Evolutionary conservation across 2,797 vertebrate genomes (phyloP).

Genomic region (Protosalanx chinensis): DNA sequence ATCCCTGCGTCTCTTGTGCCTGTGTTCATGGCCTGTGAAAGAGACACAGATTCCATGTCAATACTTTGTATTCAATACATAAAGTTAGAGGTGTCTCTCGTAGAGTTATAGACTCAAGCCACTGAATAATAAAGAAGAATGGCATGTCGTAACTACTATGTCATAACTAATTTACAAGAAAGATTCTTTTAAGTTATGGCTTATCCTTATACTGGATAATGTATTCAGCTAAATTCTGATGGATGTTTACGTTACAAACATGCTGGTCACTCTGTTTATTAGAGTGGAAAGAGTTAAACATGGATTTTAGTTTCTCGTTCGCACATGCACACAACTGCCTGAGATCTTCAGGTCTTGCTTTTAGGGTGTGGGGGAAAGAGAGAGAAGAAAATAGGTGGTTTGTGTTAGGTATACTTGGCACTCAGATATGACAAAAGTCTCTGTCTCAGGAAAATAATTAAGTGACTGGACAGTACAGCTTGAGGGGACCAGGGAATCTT

Average conservation of each 20-base stretch:
- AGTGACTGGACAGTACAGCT: constrained; percentile 25
- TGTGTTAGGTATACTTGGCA: constrained; percentile 70
- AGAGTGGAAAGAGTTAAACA: constrained; percentile 55
- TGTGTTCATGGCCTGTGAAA: constrained; percentile 76
- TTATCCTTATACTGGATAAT: background rate
- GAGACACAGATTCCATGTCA: background rate
- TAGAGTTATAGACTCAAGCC: background rate
- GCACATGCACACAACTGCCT: background rate
- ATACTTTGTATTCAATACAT: background rate
- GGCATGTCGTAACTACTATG: background rate
- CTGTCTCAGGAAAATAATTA: constrained; percentile 44
- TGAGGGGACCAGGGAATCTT: background rate
- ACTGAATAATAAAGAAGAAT: background rate
- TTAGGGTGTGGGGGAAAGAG: background rate
- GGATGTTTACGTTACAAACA: constrained; percentile 43
- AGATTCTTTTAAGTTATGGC: background rate
- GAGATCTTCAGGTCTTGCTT: constrained; percentile 9
- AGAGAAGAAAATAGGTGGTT: constrained; percentile 54
- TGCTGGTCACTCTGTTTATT: constrained; percentile 50
- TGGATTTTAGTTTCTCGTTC: constrained; percentile 34
- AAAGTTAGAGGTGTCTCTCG: background rate
- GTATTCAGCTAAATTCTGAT: background rate
- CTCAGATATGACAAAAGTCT: constrained; percentile 48
- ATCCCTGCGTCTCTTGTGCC: constrained; percentile 72
- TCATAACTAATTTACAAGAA: background rate